Evolutionary conservation across 2,113 vertebrate species (phyloP).

Genomic region (Eulacestoma nigropectus): DNA sequence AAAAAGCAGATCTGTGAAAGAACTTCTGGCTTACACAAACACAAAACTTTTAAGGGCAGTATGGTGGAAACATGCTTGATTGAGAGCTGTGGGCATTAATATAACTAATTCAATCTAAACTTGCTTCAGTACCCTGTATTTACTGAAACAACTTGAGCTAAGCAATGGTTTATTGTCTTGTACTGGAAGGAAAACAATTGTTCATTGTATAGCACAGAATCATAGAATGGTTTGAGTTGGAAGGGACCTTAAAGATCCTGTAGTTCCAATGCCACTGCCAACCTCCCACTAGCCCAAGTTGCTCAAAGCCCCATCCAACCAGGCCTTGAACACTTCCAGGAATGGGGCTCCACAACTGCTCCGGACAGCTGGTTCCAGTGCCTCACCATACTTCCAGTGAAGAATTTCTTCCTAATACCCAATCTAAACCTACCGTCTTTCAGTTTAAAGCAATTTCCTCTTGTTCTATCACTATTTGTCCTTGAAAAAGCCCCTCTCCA

Average conservation of each 20-base stretch:
- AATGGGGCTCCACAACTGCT: background rate
- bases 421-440: background rate
- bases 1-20: slow-evolving; percentile 51
- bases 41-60: slow-evolving; percentile 39
- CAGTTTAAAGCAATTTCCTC: background rate
- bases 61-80: slow-evolving; percentile 3
- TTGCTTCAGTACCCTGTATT: background rate
- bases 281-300: background rate
- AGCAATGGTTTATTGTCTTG: background rate
- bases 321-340: background rate
- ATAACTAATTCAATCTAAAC: slow-evolving; percentile 18
- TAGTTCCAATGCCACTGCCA: background rate
- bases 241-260: background rate
- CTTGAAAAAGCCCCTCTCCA: background rate
- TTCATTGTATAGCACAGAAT: background rate
- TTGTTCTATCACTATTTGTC: background rate
- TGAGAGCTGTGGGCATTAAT: slow-evolving; percentile 39
- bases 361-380: too few relatives aligned
- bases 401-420: background rate
- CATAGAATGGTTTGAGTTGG: background rate
- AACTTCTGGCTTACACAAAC: slow-evolving; percentile 28
- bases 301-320: background rate
- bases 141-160: slow-evolving; percentile 11
- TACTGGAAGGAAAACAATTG: slow-evolving; percentile 4
- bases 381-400: background rate